These are phyloP conservation scores for rabbit (Oryctolagus cuniculus) DNA, from an alignment of 2,113 vertebrate species.

Conservation along the genomic window DNA sequence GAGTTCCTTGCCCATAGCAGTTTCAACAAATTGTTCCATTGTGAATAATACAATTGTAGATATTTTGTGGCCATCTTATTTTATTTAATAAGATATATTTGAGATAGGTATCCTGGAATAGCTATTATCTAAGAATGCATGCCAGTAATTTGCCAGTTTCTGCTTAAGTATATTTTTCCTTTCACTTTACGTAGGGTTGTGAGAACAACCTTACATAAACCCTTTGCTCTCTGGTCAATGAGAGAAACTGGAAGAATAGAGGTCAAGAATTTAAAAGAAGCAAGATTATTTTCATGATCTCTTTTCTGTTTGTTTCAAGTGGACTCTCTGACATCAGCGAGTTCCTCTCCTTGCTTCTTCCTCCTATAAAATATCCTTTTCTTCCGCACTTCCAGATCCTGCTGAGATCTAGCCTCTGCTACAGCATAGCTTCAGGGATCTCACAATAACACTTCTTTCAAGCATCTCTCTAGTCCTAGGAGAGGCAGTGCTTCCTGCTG, in stretches of 20 bases:
- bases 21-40: not conserved
- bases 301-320: not conserved
- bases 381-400: not conserved
- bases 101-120: not conserved
- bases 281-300: not conserved
- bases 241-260: not conserved
- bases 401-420: not conserved
- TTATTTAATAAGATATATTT: not conserved
- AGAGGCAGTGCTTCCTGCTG: not conserved
- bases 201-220: not conserved
- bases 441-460: not conserved
- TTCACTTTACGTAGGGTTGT: not conserved
- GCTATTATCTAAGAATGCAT: not conserved
- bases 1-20: constrained; percentile 29
- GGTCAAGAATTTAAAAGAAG: not conserved
- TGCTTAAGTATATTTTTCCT: not conserved
- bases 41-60: not conserved
- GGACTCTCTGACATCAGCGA: not conserved
- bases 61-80: not conserved
- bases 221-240: not conserved
- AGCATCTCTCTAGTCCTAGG: not conserved
- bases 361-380: not conserved
- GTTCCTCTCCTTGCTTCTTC: not conserved
- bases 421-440: not conserved
- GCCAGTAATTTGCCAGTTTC: not conserved